Evolutionary conservation across 2,113 vertebrate genomes (phyloP), one percentile per base, ranked within the genome.

Genomic region (Pseudopodoces humilis): DNA sequence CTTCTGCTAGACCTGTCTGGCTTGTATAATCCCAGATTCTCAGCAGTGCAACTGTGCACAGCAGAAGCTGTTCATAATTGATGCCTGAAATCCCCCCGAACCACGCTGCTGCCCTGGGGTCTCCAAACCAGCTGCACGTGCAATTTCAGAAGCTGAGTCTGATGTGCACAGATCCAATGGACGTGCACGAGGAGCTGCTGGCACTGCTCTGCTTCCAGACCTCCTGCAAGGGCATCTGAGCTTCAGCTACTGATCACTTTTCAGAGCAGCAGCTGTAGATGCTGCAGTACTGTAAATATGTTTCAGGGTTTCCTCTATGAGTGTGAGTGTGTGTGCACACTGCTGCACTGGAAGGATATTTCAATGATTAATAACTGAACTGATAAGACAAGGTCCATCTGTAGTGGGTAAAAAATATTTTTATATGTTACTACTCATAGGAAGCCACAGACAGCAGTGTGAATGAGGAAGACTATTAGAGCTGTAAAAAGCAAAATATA

Each of bases 31-130:
- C 81, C 82, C 90, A 88, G 94, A n/a, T 90, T 95, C 88, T 96
- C 95, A 53, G 83, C 65, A 60, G 49, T 90, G 56, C 70, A 94
- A 92, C 85, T 53, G n/a, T 23, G 55, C 69, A 70, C 83, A 84
- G 52, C 55, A 93, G 78, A 96, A 96, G 39, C 80, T 2, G 3
- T 19, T 96, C 69, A 95, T 95, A 94, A 97, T 93, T 96, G 96
- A 96, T 95, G 56, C 83, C 44, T 95, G 47, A 67, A 90, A 69
- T 74, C 17, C 59, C 76, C 76, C 27, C 30, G 64, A 71, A 56
- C 63, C 44, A 65, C 5, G 3, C n/a, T 79, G 67, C 81, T 96
- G 71, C 64, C 91, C 83, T 49, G 60, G 65, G 52, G 56, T 83
- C 43, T 86, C 89, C 64, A 74, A 86, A 84, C 69, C 63, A 91